These are phyloP conservation scores for Pedetes capensis DNA, from an alignment of 2,113 vertebrate genomes.

Conservation along the genomic window DNA sequence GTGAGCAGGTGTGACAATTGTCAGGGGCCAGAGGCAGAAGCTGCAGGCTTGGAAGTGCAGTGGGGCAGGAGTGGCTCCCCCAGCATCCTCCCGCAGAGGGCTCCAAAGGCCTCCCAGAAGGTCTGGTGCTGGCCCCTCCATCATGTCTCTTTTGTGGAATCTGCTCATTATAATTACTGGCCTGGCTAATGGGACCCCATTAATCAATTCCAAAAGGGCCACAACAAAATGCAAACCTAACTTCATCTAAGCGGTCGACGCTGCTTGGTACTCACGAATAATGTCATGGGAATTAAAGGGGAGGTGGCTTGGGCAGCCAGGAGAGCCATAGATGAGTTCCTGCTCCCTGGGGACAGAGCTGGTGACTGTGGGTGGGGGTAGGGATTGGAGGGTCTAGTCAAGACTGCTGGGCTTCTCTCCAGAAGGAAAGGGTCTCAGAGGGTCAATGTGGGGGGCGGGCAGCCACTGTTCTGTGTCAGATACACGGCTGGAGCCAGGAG, in stretches of 20 bases:
- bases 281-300: background rate
- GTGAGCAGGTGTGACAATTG: background rate
- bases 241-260: background rate
- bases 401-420: background rate
- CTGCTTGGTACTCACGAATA: background rate
- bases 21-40: too few species aligned
- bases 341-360: background rate
- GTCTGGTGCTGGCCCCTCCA: too few species aligned
- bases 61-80: background rate
- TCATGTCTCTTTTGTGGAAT: background rate
- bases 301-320: too few species aligned
- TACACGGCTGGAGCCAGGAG: background rate
- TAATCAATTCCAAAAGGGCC: background rate
- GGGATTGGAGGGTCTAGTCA: background rate
- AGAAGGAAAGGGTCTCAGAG: background rate
- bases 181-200: background rate
- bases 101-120: background rate
- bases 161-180: background rate
- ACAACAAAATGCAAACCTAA: background rate
- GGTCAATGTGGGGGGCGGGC: background rate
- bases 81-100: background rate
- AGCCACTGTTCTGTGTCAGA: background rate
- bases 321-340: background rate
- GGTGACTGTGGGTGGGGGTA: background rate
- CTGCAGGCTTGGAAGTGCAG: background rate